Evolutionary conservation across 2,113 vertebrate genomes (phyloP).

Genomic region (Siniperca knerii): DNA sequence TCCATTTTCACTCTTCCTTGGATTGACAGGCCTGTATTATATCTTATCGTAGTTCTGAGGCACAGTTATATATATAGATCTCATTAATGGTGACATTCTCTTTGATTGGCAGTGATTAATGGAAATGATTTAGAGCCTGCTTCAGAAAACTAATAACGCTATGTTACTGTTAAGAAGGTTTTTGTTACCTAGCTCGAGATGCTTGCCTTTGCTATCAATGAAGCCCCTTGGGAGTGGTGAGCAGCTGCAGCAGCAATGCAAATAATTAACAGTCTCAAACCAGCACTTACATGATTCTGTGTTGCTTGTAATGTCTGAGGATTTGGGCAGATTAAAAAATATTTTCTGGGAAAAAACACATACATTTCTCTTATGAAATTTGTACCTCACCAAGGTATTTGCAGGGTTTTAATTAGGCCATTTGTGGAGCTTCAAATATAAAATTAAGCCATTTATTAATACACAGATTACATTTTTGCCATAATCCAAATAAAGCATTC

Average conservation of each 20-base stretch:
- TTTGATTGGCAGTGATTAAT: conserved; percentile 60
- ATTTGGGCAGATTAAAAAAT: background rate
- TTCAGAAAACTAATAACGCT: conserved; percentile 67
- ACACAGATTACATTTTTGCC: background rate
- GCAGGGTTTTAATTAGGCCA: background rate
- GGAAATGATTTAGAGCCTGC: conserved; percentile 44
- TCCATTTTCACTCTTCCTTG: background rate
- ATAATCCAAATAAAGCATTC: background rate
- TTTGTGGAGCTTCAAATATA: background rate
- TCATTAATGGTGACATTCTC: conserved; percentile 39
- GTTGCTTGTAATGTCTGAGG: background rate
- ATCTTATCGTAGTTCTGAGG: background rate
- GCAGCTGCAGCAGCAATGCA: background rate
- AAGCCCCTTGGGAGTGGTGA: conserved; percentile 11
- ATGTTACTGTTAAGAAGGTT: conserved; percentile 43
- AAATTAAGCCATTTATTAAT: conserved; percentile 5
- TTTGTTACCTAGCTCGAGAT: conserved; percentile 14
- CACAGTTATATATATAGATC: conserved; percentile 22
- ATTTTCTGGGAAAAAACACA: background rate
- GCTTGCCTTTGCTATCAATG: background rate
- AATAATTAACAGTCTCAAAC: conserved; percentile 26
- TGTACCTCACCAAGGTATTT: background rate
- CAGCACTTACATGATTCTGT: conserved; percentile 5
- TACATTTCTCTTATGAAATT: background rate
- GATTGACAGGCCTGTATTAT: conserved; percentile 27